Evolutionary conservation across 2,797 vertebrate species (phyloP).

Genomic region (Crenuchus spilurus): DNA sequence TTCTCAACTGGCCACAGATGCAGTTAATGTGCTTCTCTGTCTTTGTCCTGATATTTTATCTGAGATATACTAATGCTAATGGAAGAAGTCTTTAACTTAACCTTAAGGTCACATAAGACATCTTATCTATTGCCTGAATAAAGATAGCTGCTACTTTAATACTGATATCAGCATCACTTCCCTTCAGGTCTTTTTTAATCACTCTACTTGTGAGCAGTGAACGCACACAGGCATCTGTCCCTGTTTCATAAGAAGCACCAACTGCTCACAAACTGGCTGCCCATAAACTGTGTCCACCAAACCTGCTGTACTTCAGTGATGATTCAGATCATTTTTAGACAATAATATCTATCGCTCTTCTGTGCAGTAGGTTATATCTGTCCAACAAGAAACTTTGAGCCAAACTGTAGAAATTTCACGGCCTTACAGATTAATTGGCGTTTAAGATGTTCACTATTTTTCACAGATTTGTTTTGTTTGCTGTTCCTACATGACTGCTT

Average conservation of each 20-base stretch:
- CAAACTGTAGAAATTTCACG: too few species aligned
- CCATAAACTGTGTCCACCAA: background rate
- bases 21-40: too few species aligned
- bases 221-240: background rate
- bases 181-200: background rate
- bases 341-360: too few species aligned
- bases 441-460: too few species aligned
- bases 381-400: too few species aligned
- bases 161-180: background rate
- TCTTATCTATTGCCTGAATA: background rate
- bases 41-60: too few species aligned
- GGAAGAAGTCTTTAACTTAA: background rate
- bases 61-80: too few species aligned
- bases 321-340: background rate
- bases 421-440: too few species aligned
- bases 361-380: too few species aligned
- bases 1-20: too few species aligned
- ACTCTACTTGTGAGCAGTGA: background rate
- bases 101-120: background rate
- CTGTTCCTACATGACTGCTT: too few species aligned
- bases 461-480: too few species aligned
- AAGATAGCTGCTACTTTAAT: background rate
- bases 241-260: background rate
- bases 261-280: background rate
- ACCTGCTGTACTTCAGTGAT: background rate